Conservation (phyloP, 2,797 vertebrate genomes). For the Cygnus olor region DNA sequence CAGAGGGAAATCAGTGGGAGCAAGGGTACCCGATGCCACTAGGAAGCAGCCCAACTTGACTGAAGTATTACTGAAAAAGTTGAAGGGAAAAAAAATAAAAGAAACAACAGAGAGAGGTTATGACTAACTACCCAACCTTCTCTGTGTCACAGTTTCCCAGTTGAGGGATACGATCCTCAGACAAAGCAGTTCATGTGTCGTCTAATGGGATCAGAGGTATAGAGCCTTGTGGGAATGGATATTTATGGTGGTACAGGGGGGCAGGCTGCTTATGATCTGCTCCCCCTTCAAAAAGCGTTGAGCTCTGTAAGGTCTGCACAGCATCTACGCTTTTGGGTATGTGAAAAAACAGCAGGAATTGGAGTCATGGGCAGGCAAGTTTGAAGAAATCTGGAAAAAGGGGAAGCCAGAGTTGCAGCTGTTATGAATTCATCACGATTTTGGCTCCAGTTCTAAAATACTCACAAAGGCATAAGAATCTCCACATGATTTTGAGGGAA, state of each 20-base stretch:
- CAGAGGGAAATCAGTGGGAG: neutral
- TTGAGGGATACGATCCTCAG: neutral
- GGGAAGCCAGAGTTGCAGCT: conserved; percentile 46
- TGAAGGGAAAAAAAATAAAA: neutral
- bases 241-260: neutral
- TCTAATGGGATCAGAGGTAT: neutral
- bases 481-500: conserved; percentile 47
- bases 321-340: neutral
- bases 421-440: conserved; percentile 61
- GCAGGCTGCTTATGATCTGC: neutral
- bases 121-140: neutral
- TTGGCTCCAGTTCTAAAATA: conserved; percentile 43
- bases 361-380: conserved; percentile 13
- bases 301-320: neutral
- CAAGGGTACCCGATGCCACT: neutral
- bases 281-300: neutral
- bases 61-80: neutral
- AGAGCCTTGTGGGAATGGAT: neutral
- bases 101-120: neutral
- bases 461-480: conserved; percentile 50
- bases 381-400: conserved; percentile 1
- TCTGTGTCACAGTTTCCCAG: neutral
- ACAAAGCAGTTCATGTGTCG: neutral
- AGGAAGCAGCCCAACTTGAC: fast-evolving
- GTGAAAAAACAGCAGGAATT: conserved; percentile 3